phyloP scores from a whole-genome alignment of 2,888 invertebrate genomes.

The Oscheius sp. region DNA sequence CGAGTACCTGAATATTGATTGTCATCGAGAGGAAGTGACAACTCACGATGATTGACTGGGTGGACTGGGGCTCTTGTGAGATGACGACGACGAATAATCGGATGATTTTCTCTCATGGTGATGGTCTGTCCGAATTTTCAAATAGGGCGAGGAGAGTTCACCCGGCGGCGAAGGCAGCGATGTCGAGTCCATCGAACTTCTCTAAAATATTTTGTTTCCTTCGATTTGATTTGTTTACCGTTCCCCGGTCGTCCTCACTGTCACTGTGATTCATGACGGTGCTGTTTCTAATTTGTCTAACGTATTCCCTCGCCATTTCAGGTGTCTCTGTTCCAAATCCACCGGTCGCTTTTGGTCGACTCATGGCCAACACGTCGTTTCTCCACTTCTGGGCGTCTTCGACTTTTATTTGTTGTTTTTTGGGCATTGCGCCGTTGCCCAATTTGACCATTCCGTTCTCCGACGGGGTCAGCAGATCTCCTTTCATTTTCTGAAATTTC shows the following conservation, averaged over 20 bases:
- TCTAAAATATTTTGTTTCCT: neutral
- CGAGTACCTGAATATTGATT: slow-evolving; percentile 30
- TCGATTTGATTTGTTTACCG: slow-evolving; percentile 6
- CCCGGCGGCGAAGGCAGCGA: slow-evolving; percentile 28
- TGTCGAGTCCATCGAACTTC: slow-evolving; percentile 24
- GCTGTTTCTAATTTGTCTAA: neutral
- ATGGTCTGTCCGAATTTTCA: slow-evolving; percentile 21
- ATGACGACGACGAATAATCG: slow-evolving; percentile 38
- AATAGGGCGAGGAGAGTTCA: slow-evolving; percentile 15
- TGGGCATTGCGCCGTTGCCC: neutral
- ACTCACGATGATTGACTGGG: slow-evolving; percentile 35
- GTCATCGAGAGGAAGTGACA: neutral
- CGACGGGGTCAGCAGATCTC: slow-evolving; percentile 29
- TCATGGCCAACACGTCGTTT: slow-evolving; percentile 37
- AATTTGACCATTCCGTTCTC: slow-evolving; percentile 40
- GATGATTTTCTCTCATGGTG: slow-evolving; percentile 34
- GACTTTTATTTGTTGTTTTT: slow-evolving; percentile 23
- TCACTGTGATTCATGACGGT: slow-evolving; percentile 16
- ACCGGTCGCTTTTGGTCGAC: slow-evolving; percentile 18
- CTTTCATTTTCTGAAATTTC: slow-evolving; percentile 35
- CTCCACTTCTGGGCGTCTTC: slow-evolving; percentile 39
- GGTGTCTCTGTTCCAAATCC: neutral
- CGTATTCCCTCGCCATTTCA: slow-evolving; percentile 33
- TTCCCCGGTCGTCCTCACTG: slow-evolving; percentile 24
- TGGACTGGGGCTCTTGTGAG: slow-evolving; percentile 35